A percentile compares a stretch with the other conserved stretches of the same genome.
Conservation (phyloP, 2,888 invertebrate species). For the Neoitamus cyanurus region DNA sequence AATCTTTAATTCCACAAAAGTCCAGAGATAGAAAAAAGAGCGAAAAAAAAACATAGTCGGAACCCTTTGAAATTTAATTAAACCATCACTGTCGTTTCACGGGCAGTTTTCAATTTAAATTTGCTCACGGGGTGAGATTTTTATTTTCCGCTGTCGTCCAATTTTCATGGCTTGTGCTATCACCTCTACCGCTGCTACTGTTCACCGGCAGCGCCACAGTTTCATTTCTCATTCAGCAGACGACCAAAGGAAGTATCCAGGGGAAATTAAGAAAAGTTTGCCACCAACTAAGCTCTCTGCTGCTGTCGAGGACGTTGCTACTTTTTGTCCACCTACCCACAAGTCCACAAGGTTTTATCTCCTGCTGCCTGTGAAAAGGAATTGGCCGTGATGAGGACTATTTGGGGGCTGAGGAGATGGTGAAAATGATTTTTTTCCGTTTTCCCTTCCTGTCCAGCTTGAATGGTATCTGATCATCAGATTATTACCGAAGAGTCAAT, state of each 20-base stretch:
- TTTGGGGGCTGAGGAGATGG: neutral
- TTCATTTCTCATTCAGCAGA: slow-evolving; percentile 3
- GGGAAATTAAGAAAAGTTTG: slow-evolving; percentile 22
- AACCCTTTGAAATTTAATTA: slow-evolving; percentile 13
- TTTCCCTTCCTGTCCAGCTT: neutral
- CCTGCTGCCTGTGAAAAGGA: neutral
- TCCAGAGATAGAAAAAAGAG: neutral
- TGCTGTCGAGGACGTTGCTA: neutral
- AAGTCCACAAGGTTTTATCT: neutral
- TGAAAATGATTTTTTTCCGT: neutral
- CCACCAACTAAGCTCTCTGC: slow-evolving; percentile 8
- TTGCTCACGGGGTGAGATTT: neutral
- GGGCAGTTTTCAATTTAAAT: slow-evolving; percentile 22
- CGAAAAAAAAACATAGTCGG: neutral
- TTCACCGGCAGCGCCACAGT: neutral
- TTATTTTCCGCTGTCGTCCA: slow-evolving; percentile 25
- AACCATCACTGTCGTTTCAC: neutral
- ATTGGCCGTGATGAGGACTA: neutral
- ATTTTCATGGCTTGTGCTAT: neutral
- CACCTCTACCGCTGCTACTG: neutral
- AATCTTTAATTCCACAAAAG: neutral
- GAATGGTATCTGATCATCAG: slow-evolving; percentile 14
- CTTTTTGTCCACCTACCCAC: neutral
- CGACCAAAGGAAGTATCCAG: neutral
- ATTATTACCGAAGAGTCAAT: slow-evolving; percentile 9